Percentiles rank a stretch among this genome's conserved stretches.
These are phyloP conservation scores for Eulemur mongoz DNA, from an alignment of 2,797 vertebrate species.

Conservation along the genomic window DNA sequence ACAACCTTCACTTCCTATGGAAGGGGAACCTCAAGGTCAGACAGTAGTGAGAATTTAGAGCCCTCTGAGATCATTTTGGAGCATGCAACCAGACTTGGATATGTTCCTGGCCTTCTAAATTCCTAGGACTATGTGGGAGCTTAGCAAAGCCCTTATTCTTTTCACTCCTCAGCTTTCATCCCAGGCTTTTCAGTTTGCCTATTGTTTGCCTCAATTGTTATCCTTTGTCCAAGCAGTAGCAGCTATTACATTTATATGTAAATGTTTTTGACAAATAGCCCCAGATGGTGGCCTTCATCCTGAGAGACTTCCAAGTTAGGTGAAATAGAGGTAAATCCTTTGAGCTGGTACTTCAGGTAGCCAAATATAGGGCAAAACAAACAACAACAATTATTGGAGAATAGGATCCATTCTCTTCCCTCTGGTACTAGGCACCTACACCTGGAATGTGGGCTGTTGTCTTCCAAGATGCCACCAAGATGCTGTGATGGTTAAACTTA, in stretches of 20 bases:
- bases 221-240: neutral
- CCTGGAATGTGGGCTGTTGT: neutral
- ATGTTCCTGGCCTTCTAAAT: neutral
- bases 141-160: neutral
- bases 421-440: neutral
- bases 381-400: neutral
- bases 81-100: neutral
- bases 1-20: neutral
- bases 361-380: neutral
- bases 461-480: neutral
- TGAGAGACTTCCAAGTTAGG: neutral
- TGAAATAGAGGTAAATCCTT: neutral
- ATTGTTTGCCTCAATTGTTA: neutral
- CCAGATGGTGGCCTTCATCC: neutral
- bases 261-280: neutral
- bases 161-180: neutral
- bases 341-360: neutral
- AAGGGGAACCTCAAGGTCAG: neutral
- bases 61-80: neutral
- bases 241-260: neutral
- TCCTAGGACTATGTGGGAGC: neutral
- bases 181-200: neutral
- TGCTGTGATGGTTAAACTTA: neutral
- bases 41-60: neutral
- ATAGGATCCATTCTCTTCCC: neutral